Conservation (phyloP, 2,888 invertebrate genomes). For the Lissonota sp. region DNA sequence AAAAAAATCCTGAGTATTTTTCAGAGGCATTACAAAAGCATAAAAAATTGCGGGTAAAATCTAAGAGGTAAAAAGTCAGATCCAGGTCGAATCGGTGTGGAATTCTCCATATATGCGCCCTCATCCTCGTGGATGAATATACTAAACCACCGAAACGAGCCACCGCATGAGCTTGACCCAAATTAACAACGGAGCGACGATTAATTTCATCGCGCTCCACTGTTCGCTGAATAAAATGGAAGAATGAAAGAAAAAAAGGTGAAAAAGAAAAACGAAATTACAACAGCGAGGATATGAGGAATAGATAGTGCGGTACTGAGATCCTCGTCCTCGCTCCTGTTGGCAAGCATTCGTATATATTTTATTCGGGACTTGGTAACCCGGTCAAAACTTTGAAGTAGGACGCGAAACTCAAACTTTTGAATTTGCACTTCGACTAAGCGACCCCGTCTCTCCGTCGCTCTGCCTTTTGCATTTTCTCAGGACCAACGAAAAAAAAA, state of each 20-base stretch:
- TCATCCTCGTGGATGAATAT: slow-evolving; percentile 10
- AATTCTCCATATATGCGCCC: not conserved
- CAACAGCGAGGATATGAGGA: slow-evolving; percentile 29
- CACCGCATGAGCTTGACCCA: slow-evolving; percentile 32
- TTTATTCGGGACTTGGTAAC: slow-evolving; percentile 38
- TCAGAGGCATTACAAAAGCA: too few species aligned
- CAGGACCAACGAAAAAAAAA: slow-evolving; percentile 18
- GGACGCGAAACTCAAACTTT: slow-evolving; percentile 54
- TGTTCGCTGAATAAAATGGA: slow-evolving; percentile 15
- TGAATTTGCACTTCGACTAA: slow-evolving; percentile 49
- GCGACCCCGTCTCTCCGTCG: slow-evolving; percentile 5
- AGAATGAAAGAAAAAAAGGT: slow-evolving; percentile 24
- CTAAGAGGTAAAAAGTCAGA: too few species aligned
- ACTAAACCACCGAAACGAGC: slow-evolving; percentile 35
- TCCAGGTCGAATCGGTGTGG: too few species aligned
- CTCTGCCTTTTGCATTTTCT: slow-evolving; percentile 34
- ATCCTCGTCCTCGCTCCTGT: slow-evolving; percentile 18
- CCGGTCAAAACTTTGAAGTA: slow-evolving; percentile 57
- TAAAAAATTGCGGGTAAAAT: too few species aligned
- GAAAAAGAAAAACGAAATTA: slow-evolving; percentile 15
- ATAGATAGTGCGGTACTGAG: slow-evolving; percentile 6
- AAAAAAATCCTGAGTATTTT: not conserved
- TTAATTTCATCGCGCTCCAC: slow-evolving; percentile 39
- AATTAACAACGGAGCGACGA: slow-evolving; percentile 49
- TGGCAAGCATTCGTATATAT: slow-evolving; percentile 1